phyloP scores from a whole-genome alignment of 2,113 vertebrate species.

The Brevimyrus niger region DNA sequence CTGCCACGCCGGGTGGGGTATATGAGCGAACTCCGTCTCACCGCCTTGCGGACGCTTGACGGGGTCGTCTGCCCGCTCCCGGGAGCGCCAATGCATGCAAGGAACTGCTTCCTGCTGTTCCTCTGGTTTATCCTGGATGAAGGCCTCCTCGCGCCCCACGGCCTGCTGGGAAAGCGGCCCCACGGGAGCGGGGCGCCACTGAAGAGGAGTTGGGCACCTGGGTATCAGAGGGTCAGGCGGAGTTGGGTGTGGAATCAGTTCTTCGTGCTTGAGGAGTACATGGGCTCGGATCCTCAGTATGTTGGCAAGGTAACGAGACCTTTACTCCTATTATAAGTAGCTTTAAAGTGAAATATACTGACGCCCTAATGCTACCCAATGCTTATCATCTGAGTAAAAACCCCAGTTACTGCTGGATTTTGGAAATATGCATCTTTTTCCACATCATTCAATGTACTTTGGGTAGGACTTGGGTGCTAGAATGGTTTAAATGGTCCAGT shows the following conservation, averaged over 20 bases:
- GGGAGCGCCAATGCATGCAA: constrained; percentile 81
- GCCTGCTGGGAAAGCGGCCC: constrained; percentile 36
- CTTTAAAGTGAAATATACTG: not conserved
- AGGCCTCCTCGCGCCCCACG: constrained; percentile 66
- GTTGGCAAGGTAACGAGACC: constrained; percentile 82
- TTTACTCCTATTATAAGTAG: not conserved
- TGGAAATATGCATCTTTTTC: not conserved
- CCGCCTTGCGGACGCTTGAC: not conserved
- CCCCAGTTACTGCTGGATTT: not conserved
- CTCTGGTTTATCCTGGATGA: constrained; percentile 83
- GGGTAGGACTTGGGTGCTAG: not conserved
- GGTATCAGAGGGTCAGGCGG: constrained; percentile 71
- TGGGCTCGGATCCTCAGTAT: constrained; percentile 89
- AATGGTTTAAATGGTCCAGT: not conserved
- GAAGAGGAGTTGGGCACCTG: constrained; percentile 34
- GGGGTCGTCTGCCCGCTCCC: not conserved
- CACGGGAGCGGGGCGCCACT: constrained; percentile 27
- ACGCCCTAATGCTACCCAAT: not conserved
- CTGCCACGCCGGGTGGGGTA: not conserved
- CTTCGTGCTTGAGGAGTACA: constrained; percentile 94
- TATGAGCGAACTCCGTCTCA: not conserved
- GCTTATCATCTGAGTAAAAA: not conserved
- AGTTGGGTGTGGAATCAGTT: constrained; percentile 98
- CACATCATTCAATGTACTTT: not conserved
- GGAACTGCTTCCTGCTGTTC: constrained; percentile 81